Evolutionary conservation across 1,140 invertebrate species (phyloP).

Genomic region (Atta colombica): DNA sequence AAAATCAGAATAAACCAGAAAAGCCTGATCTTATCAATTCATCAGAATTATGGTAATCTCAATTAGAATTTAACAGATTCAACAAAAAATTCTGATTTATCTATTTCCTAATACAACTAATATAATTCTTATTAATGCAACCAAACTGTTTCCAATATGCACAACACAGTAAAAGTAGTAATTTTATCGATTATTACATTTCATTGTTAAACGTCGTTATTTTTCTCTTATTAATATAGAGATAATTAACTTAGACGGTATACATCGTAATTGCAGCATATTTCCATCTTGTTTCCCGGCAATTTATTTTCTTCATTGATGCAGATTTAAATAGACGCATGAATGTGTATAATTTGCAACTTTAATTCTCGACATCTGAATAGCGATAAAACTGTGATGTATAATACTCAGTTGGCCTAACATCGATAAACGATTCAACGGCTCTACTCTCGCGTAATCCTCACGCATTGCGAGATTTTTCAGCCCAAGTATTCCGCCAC

Average conservation of each 20-base stretch:
- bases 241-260: background rate
- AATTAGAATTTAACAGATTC: no score
- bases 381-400: background rate
- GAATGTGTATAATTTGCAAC: slow-evolving; percentile 1
- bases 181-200: background rate
- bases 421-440: background rate
- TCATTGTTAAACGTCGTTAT: background rate
- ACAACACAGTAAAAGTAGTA: background rate
- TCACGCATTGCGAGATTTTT: slow-evolving; percentile 18
- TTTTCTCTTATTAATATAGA: background rate
- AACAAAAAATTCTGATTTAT: no score
- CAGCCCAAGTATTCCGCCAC: background rate
- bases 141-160: no score
- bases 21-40: no score
- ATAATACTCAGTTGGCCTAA: background rate
- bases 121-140: no score
- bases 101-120: no score
- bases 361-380: slow-evolving; percentile 10
- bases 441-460: slow-evolving; percentile 12
- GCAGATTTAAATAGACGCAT: background rate
- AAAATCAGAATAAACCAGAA: no score
- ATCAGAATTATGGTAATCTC: no score
- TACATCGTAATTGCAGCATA: background rate
- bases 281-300: background rate
- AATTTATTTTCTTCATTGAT: background rate